Conservation (phyloP, 2,888 invertebrate genomes). For the Phaonia tiefii region DNA sequence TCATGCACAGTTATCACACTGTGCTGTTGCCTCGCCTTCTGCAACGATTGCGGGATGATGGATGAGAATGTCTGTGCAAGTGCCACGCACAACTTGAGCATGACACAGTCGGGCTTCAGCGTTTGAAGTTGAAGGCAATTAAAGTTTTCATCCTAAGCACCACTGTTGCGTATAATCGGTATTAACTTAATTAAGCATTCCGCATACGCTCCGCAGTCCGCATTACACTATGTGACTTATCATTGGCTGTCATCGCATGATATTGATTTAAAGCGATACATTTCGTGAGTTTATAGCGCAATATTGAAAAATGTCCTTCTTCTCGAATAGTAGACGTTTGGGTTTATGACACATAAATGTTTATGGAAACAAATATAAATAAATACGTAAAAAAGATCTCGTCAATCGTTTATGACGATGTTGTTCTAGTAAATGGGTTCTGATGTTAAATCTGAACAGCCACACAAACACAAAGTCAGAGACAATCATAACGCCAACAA, state of each 20-base stretch:
- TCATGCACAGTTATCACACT: too few relatives aligned
- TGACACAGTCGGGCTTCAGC: too few relatives aligned
- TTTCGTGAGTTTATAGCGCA: conserved; percentile 9
- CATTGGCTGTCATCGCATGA: conserved; percentile 20
- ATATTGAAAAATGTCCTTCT: conserved; percentile 33
- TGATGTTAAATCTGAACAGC: background rate
- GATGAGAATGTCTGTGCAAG: too few relatives aligned
- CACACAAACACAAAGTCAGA: background rate
- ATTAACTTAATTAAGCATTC: background rate
- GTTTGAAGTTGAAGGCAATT: too few relatives aligned
- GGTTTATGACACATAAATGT: conserved; percentile 54
- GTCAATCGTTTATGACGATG: conserved; percentile 42
- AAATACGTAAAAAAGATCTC: conserved; percentile 41
- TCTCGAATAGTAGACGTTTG: conserved; percentile 9
- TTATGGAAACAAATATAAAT: conserved; percentile 42
- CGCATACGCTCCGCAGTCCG: background rate
- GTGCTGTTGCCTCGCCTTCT: too few relatives aligned
- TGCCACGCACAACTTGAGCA: too few relatives aligned
- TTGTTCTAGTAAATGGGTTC: conserved; percentile 21
- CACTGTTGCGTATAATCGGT: background rate
- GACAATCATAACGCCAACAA: background rate
- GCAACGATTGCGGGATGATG: too few relatives aligned
- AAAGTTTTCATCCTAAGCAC: background rate
- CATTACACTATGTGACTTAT: background rate
- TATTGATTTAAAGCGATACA: conserved; percentile 28